Evolutionary conservation across 1,140 invertebrate species (phyloP).

Genomic region (Drosophila serrata): DNA sequence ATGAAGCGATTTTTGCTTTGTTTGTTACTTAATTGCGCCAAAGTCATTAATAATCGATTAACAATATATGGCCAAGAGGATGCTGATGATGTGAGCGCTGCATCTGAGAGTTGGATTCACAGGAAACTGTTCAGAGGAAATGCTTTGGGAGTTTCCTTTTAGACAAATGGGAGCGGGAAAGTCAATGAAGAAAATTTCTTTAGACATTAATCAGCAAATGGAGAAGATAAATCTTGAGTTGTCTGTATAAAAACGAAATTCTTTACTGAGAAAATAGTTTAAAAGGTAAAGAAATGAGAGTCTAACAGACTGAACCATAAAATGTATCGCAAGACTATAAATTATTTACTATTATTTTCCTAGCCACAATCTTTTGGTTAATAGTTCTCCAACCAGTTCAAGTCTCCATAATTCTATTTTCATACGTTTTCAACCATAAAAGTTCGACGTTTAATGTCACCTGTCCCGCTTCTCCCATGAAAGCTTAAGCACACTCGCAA

Average conservation of each 20-base stretch:
- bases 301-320: not conserved
- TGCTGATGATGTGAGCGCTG: conserved; percentile 10
- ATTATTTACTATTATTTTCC: not conserved
- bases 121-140: conserved; percentile 28
- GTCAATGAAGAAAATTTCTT: not conserved
- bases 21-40: conserved; percentile 79
- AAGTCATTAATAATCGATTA: conserved; percentile 84
- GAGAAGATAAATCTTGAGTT: conserved; percentile 17
- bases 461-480: conserved; percentile 17
- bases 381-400: not conserved
- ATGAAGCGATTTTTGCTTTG: conserved; percentile 65
- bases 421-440: conserved; percentile 3
- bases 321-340: not conserved
- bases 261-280: not conserved
- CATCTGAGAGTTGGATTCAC: not conserved
- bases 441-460: conserved; percentile 30
- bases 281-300: not conserved
- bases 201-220: conserved; percentile 9
- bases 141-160: conserved; percentile 25
- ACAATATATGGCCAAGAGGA: conserved; percentile 47
- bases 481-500: conserved; percentile 51
- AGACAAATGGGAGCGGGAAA: conserved; percentile 2
- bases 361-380: not conserved
- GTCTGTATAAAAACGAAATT: not conserved
- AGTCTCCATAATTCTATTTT: not conserved